Conservation (phyloP, 2,113 vertebrate genomes). For the Struthidea cinerea region DNA sequence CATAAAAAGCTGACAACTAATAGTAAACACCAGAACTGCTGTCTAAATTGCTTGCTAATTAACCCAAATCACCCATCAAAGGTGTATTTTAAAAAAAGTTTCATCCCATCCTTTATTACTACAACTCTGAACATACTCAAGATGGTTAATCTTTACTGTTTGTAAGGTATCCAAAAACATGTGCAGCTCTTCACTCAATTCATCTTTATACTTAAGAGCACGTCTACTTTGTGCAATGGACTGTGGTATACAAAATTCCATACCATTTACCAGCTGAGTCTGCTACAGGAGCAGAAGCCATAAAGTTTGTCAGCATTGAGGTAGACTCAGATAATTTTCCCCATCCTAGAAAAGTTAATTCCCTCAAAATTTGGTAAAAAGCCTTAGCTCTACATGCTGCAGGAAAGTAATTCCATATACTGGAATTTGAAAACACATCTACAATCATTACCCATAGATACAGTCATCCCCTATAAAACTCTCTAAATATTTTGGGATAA, state of each 20-base stretch:
- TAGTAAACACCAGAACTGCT: not conserved
- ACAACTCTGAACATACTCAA: not conserved
- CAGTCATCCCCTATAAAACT: not conserved
- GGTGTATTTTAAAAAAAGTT: not conserved
- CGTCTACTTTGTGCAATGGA: not conserved
- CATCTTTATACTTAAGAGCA: not conserved
- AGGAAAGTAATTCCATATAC: not conserved
- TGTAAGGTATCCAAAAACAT: not conserved
- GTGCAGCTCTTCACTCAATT: not conserved
- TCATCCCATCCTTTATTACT: not conserved
- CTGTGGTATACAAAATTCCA: not conserved
- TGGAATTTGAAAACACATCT: not conserved
- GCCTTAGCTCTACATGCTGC: not conserved
- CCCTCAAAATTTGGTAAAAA: not conserved
- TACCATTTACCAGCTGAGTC: not conserved
- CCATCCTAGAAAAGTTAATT: not conserved
- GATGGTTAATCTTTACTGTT: not conserved
- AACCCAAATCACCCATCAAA: not conserved
- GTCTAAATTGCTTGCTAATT: not conserved
- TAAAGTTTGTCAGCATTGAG: not conserved
- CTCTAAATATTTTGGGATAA: not conserved
- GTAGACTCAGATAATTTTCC: not conserved
- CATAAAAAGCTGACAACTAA: not conserved
- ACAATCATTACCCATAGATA: not conserved
- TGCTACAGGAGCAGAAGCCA: not conserved